A percentile compares a stretch with the other conserved stretches of the same genome.
Evolutionary conservation across 2,888 invertebrate species (phyloP).

Genomic region (Drosophila multiciliata): DNA sequence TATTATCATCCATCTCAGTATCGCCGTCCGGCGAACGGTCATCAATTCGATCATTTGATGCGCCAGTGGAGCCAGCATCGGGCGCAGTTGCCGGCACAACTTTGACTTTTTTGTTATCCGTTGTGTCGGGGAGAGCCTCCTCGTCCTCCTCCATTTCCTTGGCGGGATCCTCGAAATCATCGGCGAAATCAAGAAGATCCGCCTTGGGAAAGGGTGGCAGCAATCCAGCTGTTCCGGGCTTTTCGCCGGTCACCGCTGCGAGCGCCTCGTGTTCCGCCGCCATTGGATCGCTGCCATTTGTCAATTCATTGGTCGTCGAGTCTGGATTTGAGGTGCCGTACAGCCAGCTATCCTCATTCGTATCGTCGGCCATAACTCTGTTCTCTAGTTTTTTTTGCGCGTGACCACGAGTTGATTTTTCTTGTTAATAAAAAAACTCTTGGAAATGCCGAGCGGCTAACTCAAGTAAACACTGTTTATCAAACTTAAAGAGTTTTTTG

Average conservation of each 20-base stretch:
- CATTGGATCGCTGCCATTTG: conserved; percentile 58
- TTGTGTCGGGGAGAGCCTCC: conserved; percentile 78
- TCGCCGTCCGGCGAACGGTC: conserved; percentile 31
- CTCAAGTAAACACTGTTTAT: conserved; percentile 58
- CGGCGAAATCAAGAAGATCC: conserved; percentile 67
- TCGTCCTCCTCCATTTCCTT: conserved; percentile 84
- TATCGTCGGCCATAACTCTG: conserved; percentile 87
- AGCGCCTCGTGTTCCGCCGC: conserved; percentile 69
- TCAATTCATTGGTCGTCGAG: conserved; percentile 82
- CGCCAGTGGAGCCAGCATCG: conserved; percentile 46
- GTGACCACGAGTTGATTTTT: conserved; percentile 36
- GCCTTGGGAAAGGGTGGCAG: conserved; percentile 56
- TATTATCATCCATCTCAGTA: conserved; percentile 53
- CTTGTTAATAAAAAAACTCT: conserved; percentile 5
- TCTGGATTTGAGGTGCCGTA: conserved; percentile 91
- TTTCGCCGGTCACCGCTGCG: conserved; percentile 59
- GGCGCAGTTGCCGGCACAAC: conserved; percentile 8
- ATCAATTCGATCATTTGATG: conserved; percentile 32
- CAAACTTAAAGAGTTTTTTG: conserved; percentile 16
- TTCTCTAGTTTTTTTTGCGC: conserved; percentile 8
- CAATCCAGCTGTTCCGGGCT: conserved; percentile 29
- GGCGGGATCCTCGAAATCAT: conserved; percentile 84
- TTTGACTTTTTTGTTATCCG: conserved; percentile 33
- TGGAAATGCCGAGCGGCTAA: conserved; percentile 40
- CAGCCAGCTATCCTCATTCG: conserved; percentile 94